Base-by-base conservation (phyloP, 2,888 invertebrate genomes). In the Cheilosia variabilis region DNA sequence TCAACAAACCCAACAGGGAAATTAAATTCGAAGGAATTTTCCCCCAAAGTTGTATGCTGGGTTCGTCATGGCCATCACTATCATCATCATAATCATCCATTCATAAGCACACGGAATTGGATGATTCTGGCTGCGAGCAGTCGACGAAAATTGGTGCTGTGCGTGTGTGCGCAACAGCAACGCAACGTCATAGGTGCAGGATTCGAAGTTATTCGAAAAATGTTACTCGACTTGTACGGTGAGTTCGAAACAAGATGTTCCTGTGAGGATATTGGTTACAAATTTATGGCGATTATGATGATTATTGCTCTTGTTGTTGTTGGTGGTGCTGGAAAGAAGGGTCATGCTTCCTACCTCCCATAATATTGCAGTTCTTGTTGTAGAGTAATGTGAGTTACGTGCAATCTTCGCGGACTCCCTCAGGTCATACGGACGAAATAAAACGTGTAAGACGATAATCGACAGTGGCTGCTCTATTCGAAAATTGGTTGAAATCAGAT, bases 1-100 rank as follows among this genome's bases (percentile, higher is more conserved):
- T 9, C 19, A 63, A 63, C 27, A 31, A 63, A 78, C 63, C 31
- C 27, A 63, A 63, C 63, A 45, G 47, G 47, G 47, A 71, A 78
- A 71, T 71, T 31, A 57, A 78, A 71, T 63, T 57, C 62, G 52
- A 71, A 71, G 22, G 63, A 78, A 78, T 78, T 62, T 43, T 43
- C 62, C 19, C 45, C 27, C 17, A 62, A 63, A 78, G 45, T 45
- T 78, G 57, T 79, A 65, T 34, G 55, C 45, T 52, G 22, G 24
- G 45, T 31, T 31, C 57, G 60, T 37, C 63, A 62, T 62, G 62
- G 22, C 24, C 55, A 19, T 55, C 65, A 17, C 71, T 55, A 47
- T 78, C 78, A 62, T 71, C 57, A 73, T 43, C 52, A 55, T 73
- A 58, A 76, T 66, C 78, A 57, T 63, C 57, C 63, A 71, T 71